Base-by-base conservation (phyloP, 2,113 vertebrate species). In the Triplophysa dalaica region DNA sequence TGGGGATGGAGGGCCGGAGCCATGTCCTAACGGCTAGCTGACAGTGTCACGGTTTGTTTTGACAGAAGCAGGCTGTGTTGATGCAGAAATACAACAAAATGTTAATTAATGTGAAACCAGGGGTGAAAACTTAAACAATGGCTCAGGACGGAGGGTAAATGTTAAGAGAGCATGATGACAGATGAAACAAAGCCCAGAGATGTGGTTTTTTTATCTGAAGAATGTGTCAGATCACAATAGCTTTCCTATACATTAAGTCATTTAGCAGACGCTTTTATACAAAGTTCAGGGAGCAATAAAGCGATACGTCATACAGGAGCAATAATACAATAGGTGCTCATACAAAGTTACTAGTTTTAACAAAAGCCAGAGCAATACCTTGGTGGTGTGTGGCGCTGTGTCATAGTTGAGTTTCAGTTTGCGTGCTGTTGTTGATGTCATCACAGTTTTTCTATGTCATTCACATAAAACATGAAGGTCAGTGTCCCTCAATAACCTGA, bases 101-200 rank as follows among this genome's bases (percentile, higher is more conserved):
- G 41, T 69, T 84, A 77, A 86, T 83, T 82, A 16, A 85, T 84
- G 78, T 75, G 52, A 45, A 65, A 58, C 48, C 52, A 83, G 66
- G 66, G 85, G 63, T 75, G 54, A 75, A 75, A 83, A 78, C 81
- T 62, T 69, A 64, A 69, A 74, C 81, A 84, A 76, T 66, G 41
- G 24, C 48, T 63, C 61, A 82, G 79, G 77, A 82, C 82, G 81
- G 74, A 43, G 74, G 76, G 62, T 78, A 45, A 76, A 83, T 83
- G 80, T 75, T 82, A 61, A 78, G 74, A 78, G 73, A 75, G 56
- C 56, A 85, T 87, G 1, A 3, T 13, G 45, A 48, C 9, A 48
- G 45, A 13, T 48, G 45, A 48, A 48, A 13, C 6, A 48, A 48
- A 2, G 45, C 45, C 45, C 9, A 48, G 3, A 52, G 17, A 8